Evolutionary conservation across 1,140 invertebrate species (phyloP).

Genomic region (Saxidomus purpurata): DNA sequence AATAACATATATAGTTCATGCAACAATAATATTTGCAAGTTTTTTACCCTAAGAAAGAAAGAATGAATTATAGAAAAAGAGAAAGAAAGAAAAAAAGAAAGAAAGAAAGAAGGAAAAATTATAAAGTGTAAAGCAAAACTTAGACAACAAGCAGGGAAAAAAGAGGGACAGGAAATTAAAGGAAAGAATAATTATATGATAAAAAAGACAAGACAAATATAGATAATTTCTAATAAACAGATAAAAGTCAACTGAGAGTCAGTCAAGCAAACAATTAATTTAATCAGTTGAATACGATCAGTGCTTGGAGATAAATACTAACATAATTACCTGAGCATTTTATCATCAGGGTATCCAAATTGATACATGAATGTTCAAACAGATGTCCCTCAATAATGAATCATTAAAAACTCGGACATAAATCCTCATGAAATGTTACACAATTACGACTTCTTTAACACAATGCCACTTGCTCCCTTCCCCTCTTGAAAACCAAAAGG

Average conservation of each 20-base stretch:
- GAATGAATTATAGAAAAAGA: too few relatives aligned
- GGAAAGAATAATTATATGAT: too few relatives aligned
- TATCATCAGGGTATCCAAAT: constrained; percentile 29
- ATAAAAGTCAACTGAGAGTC: neutral
- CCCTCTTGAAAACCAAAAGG: neutral
- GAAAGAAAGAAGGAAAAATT: too few relatives aligned
- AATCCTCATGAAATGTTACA: neutral
- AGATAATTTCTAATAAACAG: too few relatives aligned
- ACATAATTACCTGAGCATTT: constrained; percentile 21
- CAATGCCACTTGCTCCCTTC: neutral
- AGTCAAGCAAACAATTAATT: neutral
- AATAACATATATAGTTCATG: too few relatives aligned
- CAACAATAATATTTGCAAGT: too few relatives aligned
- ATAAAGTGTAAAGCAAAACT: too few relatives aligned
- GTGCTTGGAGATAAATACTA: neutral
- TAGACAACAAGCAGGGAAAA: too few relatives aligned
- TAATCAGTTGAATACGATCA: neutral
- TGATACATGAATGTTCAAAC: neutral
- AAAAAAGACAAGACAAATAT: too few relatives aligned
- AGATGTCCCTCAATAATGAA: neutral
- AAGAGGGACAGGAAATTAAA: neutral
- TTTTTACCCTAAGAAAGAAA: too few relatives aligned
- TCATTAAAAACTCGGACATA: neutral
- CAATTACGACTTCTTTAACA: neutral
- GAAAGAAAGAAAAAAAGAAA: too few relatives aligned